Conservation (phyloP, 2,888 invertebrate genomes). For the Dryobotodes eremita region DNA sequence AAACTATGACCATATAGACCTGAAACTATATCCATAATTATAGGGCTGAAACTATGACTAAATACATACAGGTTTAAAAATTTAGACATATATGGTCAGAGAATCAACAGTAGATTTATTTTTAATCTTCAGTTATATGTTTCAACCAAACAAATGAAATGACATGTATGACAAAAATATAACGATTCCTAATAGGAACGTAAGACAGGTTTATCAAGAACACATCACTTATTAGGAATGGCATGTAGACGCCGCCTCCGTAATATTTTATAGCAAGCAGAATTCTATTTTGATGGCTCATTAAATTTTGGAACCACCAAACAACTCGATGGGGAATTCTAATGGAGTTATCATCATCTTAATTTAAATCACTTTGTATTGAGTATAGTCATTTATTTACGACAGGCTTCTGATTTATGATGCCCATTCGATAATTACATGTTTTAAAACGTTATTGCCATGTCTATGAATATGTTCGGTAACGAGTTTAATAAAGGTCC, state of each 20-base stretch:
- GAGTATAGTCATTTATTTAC: slow-evolving; percentile 58
- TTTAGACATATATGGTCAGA: not conserved
- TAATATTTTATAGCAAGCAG: slow-evolving; percentile 39
- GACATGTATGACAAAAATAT: slow-evolving; percentile 19
- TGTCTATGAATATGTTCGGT: slow-evolving; percentile 81
- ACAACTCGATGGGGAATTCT: slow-evolving; percentile 34
- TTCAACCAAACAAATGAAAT: slow-evolving; percentile 19
- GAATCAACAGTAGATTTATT: not conserved
- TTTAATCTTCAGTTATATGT: slow-evolving; percentile 6
- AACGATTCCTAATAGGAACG: slow-evolving; percentile 39
- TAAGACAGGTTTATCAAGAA: slow-evolving; percentile 50
- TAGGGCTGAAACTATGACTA: no score
- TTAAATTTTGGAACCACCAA: slow-evolving; percentile 49
- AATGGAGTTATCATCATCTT: slow-evolving; percentile 61
- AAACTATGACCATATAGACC: not conserved
- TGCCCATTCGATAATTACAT: slow-evolving; percentile 56
- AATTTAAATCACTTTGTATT: slow-evolving; percentile 65
- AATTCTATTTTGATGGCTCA: slow-evolving; percentile 37
- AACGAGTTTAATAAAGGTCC: slow-evolving; percentile 83
- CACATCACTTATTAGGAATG: slow-evolving; percentile 62
- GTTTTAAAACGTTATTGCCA: slow-evolving; percentile 72
- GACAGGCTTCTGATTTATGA: slow-evolving; percentile 63
- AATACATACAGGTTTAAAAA: not conserved
- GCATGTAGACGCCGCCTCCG: slow-evolving; percentile 61
- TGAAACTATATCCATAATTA: not conserved